Conservation (phyloP, 2,113 vertebrate species). For the Geothlypis trichas region DNA sequence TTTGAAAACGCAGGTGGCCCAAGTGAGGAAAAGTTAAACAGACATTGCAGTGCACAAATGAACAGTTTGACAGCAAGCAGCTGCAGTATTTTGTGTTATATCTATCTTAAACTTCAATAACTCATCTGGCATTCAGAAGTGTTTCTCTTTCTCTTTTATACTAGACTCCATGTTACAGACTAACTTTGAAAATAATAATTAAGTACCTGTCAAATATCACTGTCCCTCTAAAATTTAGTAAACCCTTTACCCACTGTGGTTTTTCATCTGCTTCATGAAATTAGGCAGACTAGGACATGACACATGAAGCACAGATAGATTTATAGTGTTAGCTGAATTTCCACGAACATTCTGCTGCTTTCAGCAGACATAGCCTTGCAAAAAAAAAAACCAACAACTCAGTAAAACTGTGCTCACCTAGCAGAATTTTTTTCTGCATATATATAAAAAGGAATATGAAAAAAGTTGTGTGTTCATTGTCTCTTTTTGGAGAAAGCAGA, state of each 20-base stretch:
- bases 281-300: not conserved
- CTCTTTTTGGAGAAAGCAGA: not conserved
- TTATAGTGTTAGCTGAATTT: not conserved
- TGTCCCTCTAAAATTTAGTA: not conserved
- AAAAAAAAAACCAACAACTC: not conserved
- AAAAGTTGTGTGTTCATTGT: not conserved
- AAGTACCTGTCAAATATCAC: not conserved
- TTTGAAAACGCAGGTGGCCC: not conserved
- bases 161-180: not conserved
- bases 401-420: not conserved
- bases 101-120: not conserved
- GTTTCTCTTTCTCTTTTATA: not conserved
- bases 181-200: not conserved
- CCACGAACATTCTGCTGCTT: not conserved
- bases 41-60: not conserved
- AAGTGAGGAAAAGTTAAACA: not conserved
- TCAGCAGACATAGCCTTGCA: not conserved
- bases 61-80: not conserved
- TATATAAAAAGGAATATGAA: not conserved
- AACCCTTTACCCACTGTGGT: not conserved
- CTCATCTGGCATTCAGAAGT: not conserved
- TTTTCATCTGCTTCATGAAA: conserved; percentile 12
- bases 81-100: not conserved
- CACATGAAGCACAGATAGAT: not conserved
- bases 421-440: not conserved